Base-by-base conservation (phyloP, 2,888 invertebrate genomes). In the Pristionchus entomophagus region DNA sequence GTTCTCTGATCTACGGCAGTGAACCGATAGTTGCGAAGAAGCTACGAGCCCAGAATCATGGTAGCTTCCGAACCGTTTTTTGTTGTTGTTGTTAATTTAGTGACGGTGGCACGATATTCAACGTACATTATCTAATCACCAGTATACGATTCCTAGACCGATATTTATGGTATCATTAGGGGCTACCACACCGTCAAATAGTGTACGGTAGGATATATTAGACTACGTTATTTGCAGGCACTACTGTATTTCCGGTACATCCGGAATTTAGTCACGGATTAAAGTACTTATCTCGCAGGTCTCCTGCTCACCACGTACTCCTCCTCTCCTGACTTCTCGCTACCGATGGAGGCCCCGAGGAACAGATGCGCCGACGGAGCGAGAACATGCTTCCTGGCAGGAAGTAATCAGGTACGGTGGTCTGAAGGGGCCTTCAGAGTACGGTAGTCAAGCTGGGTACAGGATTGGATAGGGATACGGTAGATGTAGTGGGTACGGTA, bases 1-100 rank as follows among this genome's bases (percentile, higher is more conserved):
- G 77, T 17, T 97, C 97, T 0, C 96, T 96, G 88, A 94, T 97
- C 29, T 97, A 97, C 92, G 97, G 97, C 0, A 97, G 97, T 93
- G 96, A 97, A 92, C 95, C 95, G 0, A 97, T 97, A 93, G 95
- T 96, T 41, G 95, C 96, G 0, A 95, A 96, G 53, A 95, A 96
- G 84, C 94, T 97, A 22, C 95, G 97, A 62, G 96, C 96, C 0
- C 93, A 96, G 96, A 86, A 86, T 91, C 96, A 96, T 81, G 97
- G 97, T 0, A n/a, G 35, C 17, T 56, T 26, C n/a, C n/a, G n/a
- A n/a, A n/a, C n/a, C n/a, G n/a, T n/a, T n/a, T n/a, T n/a, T n/a
- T n/a, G n/a, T n/a, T n/a, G n/a, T n/a, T n/a, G n/a, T n/a, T n/a
- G n/a, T n/a, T n/a, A n/a, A n/a, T n/a, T n/a, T n/a, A n/a, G n/a